phyloP scores from a whole-genome alignment of 2,888 invertebrate genomes.

The Drosophila fungiperda region DNA sequence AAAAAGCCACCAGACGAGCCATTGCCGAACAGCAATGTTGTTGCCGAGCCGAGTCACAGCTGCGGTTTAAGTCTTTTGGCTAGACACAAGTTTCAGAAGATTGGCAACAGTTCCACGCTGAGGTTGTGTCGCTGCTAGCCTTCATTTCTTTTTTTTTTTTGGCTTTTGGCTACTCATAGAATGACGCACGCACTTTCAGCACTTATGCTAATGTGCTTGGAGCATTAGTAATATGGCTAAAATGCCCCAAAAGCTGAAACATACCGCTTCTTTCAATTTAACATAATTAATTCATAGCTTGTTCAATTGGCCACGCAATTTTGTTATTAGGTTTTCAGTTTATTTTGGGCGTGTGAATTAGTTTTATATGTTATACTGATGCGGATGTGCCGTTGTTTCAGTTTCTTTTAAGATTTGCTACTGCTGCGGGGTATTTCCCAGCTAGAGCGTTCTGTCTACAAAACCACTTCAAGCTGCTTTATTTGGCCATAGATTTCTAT shows the following conservation, averaged over 20 bases:
- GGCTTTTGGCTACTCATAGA: not conserved
- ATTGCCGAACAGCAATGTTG: constrained; percentile 17
- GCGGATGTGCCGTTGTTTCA: constrained; percentile 63
- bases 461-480: constrained; percentile 63
- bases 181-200: constrained; percentile 41
- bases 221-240: constrained; percentile 42
- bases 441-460: constrained; percentile 35
- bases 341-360: constrained; percentile 77
- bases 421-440: constrained; percentile 71
- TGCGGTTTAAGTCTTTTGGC: constrained; percentile 13
- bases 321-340: constrained; percentile 26
- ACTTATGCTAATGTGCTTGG: constrained; percentile 51
- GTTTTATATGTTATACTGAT: constrained; percentile 47
- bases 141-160: not conserved
- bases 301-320: constrained; percentile 62
- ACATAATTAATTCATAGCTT: constrained; percentile 63
- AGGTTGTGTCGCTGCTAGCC: constrained; percentile 28
- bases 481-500: constrained; percentile 63
- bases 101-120: constrained; percentile 31
- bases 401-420: constrained; percentile 25
- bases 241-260: constrained; percentile 35
- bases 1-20: constrained; percentile 28
- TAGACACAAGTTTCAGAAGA: constrained; percentile 37
- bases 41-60: constrained; percentile 6
- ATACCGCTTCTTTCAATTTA: constrained; percentile 47